Conservation (phyloP, 2,113 vertebrate genomes). For the Eonycteris spelaea region DNA sequence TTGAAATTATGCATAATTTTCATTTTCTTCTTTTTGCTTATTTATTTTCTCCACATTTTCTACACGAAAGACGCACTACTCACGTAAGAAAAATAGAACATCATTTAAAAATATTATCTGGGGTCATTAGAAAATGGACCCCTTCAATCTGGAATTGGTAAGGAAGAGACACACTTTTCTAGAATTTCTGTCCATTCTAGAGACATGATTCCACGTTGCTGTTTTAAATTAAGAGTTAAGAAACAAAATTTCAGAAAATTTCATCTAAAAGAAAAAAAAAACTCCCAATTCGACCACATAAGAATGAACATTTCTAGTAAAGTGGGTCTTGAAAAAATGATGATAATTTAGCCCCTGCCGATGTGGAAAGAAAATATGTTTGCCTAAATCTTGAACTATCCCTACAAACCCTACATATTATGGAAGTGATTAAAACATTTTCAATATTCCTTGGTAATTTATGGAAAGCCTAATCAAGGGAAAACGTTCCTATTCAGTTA, state of each 20-base stretch:
- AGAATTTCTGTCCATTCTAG: background rate
- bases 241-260: background rate
- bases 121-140: background rate
- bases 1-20: background rate
- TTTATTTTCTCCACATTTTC: background rate
- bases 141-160: background rate
- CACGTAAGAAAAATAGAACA: background rate
- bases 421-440: background rate
- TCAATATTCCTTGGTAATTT: background rate
- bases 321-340: background rate
- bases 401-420: background rate
- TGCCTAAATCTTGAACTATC: background rate
- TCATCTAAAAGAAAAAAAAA: background rate
- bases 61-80: background rate
- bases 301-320: background rate
- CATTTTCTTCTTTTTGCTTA: background rate
- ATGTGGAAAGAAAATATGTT: background rate
- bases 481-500: background rate
- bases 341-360: background rate
- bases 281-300: background rate
- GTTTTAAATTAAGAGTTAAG: background rate
- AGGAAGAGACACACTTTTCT: background rate
- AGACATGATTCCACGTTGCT: background rate
- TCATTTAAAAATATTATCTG: background rate
- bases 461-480: conserved; percentile 11